These are phyloP conservation scores for Ooceraea biroi DNA, from an alignment of 1,140 invertebrate genomes.

Conservation along the genomic window DNA sequence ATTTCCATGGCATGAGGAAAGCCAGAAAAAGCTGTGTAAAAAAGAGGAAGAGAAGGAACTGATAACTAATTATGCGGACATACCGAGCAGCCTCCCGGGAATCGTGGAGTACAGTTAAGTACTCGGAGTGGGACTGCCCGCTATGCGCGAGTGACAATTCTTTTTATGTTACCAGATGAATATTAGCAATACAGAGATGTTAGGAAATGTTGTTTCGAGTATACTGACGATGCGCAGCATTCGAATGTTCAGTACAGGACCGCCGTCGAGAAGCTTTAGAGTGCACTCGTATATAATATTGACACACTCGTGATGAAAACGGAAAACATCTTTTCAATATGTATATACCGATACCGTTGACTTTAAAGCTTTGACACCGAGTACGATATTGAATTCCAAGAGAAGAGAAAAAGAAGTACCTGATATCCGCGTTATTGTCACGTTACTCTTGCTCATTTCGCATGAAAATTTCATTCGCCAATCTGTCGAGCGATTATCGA, in stretches of 20 bases:
- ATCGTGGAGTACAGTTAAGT: constrained; percentile 40
- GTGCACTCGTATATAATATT: constrained; percentile 71
- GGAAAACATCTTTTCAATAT: constrained; percentile 65
- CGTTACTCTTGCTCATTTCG: constrained; percentile 61
- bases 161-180: constrained; percentile 74
- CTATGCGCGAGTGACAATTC: constrained; percentile 64
- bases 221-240: constrained; percentile 52
- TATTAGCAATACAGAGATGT: constrained; percentile 74
- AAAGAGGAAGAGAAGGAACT: constrained; percentile 17
- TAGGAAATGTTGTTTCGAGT: constrained; percentile 68
- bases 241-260: constrained; percentile 61
- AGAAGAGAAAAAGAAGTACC: constrained; percentile 68
- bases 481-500: not conserved
- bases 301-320: constrained; percentile 42
- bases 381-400: constrained; percentile 63
- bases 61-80: constrained; percentile 44
- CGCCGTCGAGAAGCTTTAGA: constrained; percentile 72
- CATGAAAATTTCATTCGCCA: constrained; percentile 36
- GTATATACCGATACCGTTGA: constrained; percentile 44
- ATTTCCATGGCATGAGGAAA: constrained; percentile 94
- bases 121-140: constrained; percentile 43
- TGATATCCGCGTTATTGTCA: constrained; percentile 66
- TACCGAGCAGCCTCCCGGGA: constrained; percentile 58
- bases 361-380: constrained; percentile 68
- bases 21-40: constrained; percentile 71